Evolutionary conservation across 2,888 invertebrate species (phyloP), one percentile per base, ranked within the genome.

Genomic region (Tachystola acroxantha): DNA sequence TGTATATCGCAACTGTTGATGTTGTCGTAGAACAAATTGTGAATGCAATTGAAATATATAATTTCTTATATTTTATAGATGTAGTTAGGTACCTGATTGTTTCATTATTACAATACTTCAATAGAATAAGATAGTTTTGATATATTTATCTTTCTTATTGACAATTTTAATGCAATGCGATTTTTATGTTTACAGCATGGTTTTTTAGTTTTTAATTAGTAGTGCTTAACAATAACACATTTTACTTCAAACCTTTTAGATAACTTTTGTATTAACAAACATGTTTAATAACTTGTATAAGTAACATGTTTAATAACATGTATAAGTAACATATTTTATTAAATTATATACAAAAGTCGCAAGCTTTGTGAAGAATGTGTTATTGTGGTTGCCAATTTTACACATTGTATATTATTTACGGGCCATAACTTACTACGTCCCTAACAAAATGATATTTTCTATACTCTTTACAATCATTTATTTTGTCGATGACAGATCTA

Each of bases 61-160:
- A 24, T 5, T 24, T 32, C 16, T 11, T 16, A 12, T 56, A 54
- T 48, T 50, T 48, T 50, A 47, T 53, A 52, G 66, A 57, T 58
- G 59, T 39, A 50, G 59, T 72, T n/a, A 72, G 72, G 75, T 78
- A 77, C 78, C 76, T 78, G 77, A 74, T 63, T 78, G 74, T 74
- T 76, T 75, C 77, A 56, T 50, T 59, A 43, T 54, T 46, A 9
- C n/a, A n/a, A 20, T 10, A 25, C 10, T 27, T 11, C 27, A 11
- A 10, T 24, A 10, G 11, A 27, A 2, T 27, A 27, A 12, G 12
- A 27, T 16, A 3, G 16, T 16, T 4, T 16, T n/a, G n/a, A n/a
- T n/a, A 4, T 16, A 16, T 16, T 16, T n/a, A n/a, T 16, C 16
- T 16, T 16, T 16, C 6, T 16, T 4, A 16, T 16, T 16, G 6